A percentile compares a stretch with the other conserved stretches of the same genome.
Evolutionary conservation across 2,888 invertebrate genomes (phyloP).

Genomic region (Xanthorhoe designata): DNA sequence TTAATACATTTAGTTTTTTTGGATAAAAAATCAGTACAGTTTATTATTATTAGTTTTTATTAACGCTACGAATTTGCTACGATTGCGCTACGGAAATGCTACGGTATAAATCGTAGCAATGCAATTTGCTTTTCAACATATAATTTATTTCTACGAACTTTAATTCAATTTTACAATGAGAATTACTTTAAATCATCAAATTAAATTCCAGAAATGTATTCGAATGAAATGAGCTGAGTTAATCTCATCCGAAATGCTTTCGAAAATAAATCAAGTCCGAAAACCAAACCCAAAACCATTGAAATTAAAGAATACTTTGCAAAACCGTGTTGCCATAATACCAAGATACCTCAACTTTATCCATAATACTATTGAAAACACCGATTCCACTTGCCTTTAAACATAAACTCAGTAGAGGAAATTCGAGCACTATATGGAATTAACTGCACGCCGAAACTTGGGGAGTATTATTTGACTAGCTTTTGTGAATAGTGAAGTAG

Average conservation of each 20-base stretch:
- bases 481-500: slow-evolving; percentile 60
- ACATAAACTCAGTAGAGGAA: slow-evolving; percentile 6
- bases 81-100: not conserved
- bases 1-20: too few species aligned
- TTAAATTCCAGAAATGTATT: too few species aligned
- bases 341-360: not conserved
- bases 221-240: too few species aligned
- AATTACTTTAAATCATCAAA: too few species aligned
- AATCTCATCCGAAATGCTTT: not conserved
- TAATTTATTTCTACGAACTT: not conserved
- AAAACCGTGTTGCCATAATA: too few species aligned
- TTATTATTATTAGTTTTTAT: too few species aligned
- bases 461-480: slow-evolving; percentile 49
- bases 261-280: not conserved
- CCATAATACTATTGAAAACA: not conserved
- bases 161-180: too few species aligned
- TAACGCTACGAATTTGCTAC: not conserved
- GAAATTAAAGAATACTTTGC: not conserved
- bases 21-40: too few species aligned
- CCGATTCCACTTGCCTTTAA: not conserved
- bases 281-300: not conserved
- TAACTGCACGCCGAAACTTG: slow-evolving; percentile 51
- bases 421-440: slow-evolving; percentile 38
- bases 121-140: not conserved
- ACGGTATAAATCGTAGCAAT: not conserved